Percentiles rank a stretch among this genome's conserved stretches.
These are phyloP conservation scores for Brachyrhaphis roseni DNA, from an alignment of 2,797 vertebrate genomes.

Conservation along the genomic window DNA sequence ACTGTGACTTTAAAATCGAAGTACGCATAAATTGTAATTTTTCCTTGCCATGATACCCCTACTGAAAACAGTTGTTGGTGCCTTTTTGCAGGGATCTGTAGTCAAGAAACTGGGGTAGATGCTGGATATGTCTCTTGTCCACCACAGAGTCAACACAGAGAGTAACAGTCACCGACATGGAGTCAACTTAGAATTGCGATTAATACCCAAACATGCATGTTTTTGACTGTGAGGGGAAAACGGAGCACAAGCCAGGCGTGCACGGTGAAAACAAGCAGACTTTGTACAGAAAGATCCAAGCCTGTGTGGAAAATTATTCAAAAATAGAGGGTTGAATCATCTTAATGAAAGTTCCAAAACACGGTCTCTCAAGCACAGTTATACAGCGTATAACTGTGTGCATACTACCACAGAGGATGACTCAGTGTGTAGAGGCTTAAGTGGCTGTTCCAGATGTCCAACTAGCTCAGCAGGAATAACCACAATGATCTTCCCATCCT, in stretches of 20 bases:
- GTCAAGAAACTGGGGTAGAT: neutral
- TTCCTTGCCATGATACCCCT: neutral
- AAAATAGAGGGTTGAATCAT: constrained; percentile 7
- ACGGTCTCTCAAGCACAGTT: neutral
- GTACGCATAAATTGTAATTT: too few relatives aligned
- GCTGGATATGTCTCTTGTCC: neutral
- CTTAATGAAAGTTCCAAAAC: neutral
- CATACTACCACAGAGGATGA: constrained; percentile 30
- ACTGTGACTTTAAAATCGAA: neutral
- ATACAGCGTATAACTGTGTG: neutral
- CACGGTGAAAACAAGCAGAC: neutral
- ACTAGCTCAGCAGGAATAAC: constrained; percentile 56
- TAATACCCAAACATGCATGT: neutral
- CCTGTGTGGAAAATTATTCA: neutral
- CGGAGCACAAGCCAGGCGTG: neutral
- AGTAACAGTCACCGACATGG: neutral
- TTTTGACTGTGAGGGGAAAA: neutral
- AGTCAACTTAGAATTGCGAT: neutral
- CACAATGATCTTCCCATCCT: constrained; percentile 36
- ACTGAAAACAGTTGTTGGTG: neutral
- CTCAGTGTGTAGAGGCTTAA: constrained; percentile 24
- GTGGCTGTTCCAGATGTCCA: constrained; percentile 36
- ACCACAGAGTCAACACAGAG: neutral
- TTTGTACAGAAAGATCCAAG: neutral
- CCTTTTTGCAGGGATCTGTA: neutral